A percentile compares a stretch with the other conserved stretches of the same genome.
Conservation (phyloP, 2,888 invertebrate species). For the Apamea monoglypha region DNA sequence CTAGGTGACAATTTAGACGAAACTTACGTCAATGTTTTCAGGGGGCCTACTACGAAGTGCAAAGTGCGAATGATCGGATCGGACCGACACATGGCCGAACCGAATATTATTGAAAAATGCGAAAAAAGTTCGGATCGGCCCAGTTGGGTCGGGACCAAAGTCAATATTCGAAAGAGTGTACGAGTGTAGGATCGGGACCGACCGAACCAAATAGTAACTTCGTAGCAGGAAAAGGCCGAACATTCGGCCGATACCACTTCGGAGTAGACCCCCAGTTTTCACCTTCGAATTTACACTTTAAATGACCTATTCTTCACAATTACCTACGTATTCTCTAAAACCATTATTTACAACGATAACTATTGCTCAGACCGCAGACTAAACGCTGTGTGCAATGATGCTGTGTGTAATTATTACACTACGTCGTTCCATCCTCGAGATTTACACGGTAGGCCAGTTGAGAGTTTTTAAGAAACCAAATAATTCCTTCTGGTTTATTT, state of each 20-base stretch:
- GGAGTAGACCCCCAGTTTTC: no score
- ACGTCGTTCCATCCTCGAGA: neutral
- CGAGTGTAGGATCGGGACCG: no score
- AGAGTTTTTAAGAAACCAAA: neutral
- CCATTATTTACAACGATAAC: conserved; percentile 8
- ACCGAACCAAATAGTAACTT: no score
- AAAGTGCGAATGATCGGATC: no score
- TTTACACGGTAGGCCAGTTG: neutral
- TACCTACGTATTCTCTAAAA: neutral
- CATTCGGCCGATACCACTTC: no score
- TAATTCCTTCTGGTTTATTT: neutral
- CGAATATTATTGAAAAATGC: no score
- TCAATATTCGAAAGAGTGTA: no score
- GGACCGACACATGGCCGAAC: no score
- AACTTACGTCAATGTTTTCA: neutral
- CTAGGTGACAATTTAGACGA: neutral
- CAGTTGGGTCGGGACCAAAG: no score
- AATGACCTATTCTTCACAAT: neutral
- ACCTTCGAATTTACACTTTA: neutral
- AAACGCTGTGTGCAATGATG: conserved; percentile 6
- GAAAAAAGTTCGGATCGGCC: no score
- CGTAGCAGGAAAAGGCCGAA: no score
- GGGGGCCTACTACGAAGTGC: no score
- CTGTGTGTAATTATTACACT: conserved; percentile 1
- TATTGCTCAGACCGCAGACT: conserved; percentile 34